Base-by-base conservation (phyloP, 2,797 vertebrate genomes). In the Poliocrania exsul region DNA sequence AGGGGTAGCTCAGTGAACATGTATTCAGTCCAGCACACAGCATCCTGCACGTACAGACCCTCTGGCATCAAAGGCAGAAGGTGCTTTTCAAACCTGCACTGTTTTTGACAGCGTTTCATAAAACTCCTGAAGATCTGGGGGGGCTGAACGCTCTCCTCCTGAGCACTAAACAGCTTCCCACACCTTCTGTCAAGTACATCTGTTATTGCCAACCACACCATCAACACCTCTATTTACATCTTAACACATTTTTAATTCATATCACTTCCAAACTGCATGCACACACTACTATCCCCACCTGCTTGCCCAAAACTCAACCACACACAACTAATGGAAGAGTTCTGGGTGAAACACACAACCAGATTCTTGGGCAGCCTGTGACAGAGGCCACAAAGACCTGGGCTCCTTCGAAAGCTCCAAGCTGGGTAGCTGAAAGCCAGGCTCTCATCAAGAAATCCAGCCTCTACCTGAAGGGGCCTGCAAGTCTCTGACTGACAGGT, bases 171-270 rank as follows among this genome's bases (percentile, higher is more conserved):
- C 17, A 46, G 71, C 78, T 95, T 82, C 93, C 91, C 82, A 96
- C 90, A 96, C 95, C 96, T 97, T 97, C 97, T 98, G 96, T 93
- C 96, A 97, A 97, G 75, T 94, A 91, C 95, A 96, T 97, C 94
- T 93, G 90, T 92, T 95, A 91, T 85, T 95, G 96, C 77, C 79
- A 88, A 92, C 91, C 64, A 49, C 61, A 95, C 95, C 81, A 23
- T 97, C 97, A 96, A 92, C 88, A 95, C 96, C 73, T 97, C 97
- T 97, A 94, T 98, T 97, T 97, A 93, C 92, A 96, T 94, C 96
- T 96, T 98, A 77, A 91, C 95, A 97, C 95, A 70, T 96, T 97
- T 97, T 83, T 80, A 95, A 97, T 95, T 96, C 89, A 83, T 78
- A 91, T 93, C 81, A 88, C 84, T 97, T 95, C 83, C 94, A 97